A percentile compares a stretch with the other conserved stretches of the same genome.
These are phyloP conservation scores for Amaurobius ferox DNA, from an alignment of 2,888 invertebrate genomes.

Conservation along the genomic window DNA sequence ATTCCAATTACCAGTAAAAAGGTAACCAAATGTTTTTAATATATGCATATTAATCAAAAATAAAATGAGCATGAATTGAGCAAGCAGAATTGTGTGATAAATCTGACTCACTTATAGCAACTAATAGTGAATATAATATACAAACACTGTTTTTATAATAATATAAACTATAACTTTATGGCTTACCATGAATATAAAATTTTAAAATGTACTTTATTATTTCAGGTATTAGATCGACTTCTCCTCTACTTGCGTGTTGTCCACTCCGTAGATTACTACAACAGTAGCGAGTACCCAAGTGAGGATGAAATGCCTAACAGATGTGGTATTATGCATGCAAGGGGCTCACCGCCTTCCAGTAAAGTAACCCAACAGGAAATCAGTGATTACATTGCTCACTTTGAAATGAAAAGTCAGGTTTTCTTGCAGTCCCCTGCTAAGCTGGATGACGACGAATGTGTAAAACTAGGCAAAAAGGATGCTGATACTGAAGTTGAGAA, in stretches of 20 bases:
- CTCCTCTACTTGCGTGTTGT: constrained; percentile 96
- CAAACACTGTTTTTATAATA: too few relatives aligned
- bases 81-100: too few relatives aligned
- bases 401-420: constrained; percentile 93
- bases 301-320: constrained; percentile 99
- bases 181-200: too few relatives aligned
- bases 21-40: too few relatives aligned
- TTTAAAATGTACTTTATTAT: too few relatives aligned
- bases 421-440: constrained; percentile 88
- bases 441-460: constrained; percentile 85
- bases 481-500: constrained; percentile 90
- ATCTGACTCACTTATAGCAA: too few relatives aligned
- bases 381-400: constrained; percentile 80
- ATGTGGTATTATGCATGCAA: constrained; percentile 98
- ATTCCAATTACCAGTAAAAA: too few relatives aligned
- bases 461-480: constrained; percentile 89
- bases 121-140: too few relatives aligned
- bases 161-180: too few relatives aligned
- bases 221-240: constrained; percentile 84
- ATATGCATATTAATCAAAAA: too few relatives aligned
- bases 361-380: constrained; percentile 81
- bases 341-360: constrained; percentile 90
- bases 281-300: constrained; percentile 98
- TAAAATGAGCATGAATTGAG: too few relatives aligned
- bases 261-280: constrained; percentile 99